phyloP scores from a whole-genome alignment of 23 tunicate genomes.

The Phallusia fumigata region DNA sequence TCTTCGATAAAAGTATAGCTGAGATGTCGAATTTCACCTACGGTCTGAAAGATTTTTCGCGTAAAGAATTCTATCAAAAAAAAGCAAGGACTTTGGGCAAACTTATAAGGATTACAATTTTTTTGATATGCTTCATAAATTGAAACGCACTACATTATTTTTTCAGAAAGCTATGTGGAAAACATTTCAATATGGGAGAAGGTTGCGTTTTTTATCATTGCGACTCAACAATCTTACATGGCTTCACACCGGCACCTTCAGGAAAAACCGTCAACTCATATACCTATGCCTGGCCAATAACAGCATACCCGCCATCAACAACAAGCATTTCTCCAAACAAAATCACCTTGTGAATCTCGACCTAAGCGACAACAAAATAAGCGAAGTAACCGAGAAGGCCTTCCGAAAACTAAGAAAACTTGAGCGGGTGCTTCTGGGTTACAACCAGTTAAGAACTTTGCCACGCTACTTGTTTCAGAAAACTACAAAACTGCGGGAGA shows the following conservation, averaged over 20 bases:
- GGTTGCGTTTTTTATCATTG: slow-evolving; percentile 27
- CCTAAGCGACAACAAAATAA: slow-evolving; percentile 29
- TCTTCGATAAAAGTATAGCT: too few species aligned
- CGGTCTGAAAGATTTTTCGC: too few species aligned
- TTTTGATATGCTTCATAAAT: too few species aligned
- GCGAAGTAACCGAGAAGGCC: slow-evolving; percentile 2
- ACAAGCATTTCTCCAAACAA: slow-evolving; percentile 16
- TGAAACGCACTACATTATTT: neutral
- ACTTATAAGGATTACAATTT: too few species aligned
- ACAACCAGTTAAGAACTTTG: slow-evolving; percentile 27
- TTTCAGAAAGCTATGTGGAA: neutral
- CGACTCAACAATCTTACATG: slow-evolving; percentile 28
- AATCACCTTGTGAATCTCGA: slow-evolving; percentile 19
- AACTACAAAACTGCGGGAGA: slow-evolving; percentile 23
- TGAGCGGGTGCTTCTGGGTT: slow-evolving; percentile 17
- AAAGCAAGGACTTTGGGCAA: too few species aligned
- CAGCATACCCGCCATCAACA: slow-evolving; percentile 10
- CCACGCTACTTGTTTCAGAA: slow-evolving; percentile 25
- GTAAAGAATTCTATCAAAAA: too few species aligned
- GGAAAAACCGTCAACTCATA: slow-evolving; percentile 22
- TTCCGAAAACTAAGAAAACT: slow-evolving; percentile 25
- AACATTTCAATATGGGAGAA: slow-evolving; percentile 5
- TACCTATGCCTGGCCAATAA: slow-evolving; percentile 37
- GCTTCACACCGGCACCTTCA: slow-evolving; percentile 28
- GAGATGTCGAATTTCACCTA: too few species aligned